Conservation (phyloP, 2,113 vertebrate genomes). For the Amphiprion ocellaris region DNA sequence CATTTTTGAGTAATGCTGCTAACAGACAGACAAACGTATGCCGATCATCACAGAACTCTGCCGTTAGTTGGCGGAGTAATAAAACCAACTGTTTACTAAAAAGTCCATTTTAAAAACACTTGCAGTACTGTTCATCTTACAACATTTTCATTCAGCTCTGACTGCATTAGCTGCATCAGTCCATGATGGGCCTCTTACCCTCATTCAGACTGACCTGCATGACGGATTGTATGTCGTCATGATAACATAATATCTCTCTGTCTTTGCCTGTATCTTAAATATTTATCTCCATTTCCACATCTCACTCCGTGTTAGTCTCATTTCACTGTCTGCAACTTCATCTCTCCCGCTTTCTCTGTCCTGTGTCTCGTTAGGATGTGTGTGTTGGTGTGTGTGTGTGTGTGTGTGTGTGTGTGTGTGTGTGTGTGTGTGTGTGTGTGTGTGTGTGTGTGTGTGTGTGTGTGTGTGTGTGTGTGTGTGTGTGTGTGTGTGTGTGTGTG, state of each 20-base stretch:
- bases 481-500: conserved; percentile 35
- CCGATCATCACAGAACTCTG: no score
- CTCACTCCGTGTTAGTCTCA: conserved; percentile 30
- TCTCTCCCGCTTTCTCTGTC: conserved; percentile 49
- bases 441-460: conserved; percentile 28
- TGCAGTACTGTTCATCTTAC: no score
- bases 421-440: conserved; percentile 20
- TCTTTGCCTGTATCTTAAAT: conserved; percentile 39
- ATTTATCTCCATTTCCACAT: conserved; percentile 35
- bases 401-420: conserved; percentile 18
- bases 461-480: conserved; percentile 32
- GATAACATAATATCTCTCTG: conserved; percentile 31
- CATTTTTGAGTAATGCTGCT: no score
- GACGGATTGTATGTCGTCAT: background rate
- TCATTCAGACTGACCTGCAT: background rate
- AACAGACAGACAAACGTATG: no score
- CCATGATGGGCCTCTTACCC: background rate
- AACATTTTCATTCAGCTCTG: background rate
- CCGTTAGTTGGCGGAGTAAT: no score
- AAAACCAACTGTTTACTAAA: no score
- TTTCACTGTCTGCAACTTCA: conserved; percentile 56
- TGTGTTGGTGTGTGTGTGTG: conserved; percentile 31
- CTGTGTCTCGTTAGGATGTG: conserved; percentile 49
- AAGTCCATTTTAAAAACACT: no score
- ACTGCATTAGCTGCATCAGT: background rate